Base-by-base conservation (phyloP, 2,113 vertebrate species). In the Calcarius ornatus region DNA sequence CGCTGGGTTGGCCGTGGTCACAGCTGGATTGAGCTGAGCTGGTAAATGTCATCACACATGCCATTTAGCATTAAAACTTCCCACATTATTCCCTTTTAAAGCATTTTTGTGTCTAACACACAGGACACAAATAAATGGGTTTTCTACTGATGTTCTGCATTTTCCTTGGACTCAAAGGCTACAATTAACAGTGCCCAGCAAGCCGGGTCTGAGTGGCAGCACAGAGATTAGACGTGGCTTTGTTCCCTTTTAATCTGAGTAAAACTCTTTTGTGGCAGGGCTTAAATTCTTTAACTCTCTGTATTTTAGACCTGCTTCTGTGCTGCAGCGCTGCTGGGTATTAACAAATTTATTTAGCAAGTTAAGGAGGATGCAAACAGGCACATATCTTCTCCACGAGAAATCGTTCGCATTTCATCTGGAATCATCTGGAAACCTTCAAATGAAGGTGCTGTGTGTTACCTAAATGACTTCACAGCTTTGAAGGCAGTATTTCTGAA, bases 41-140 rank as follows among this genome's bases (percentile, higher is more conserved):
- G 71, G 25, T 66, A 89, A 86, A 90, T 78, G 76, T 64, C 90
- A 87, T 92, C 92, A 71, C 53, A 13, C 76, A 73, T 95, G 85
- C 78, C 64, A 85, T 56, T 93, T 92, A 88, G 72, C 81, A 81
- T 86, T 76, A 79, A 53, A 84, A 85, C 27, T 57, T 69, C 48
- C 89, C 72, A 56, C 45, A 11, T 47, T 65, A 51, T 68, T 92
- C 35, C 31, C 53, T 92, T 83, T 78, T 66, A 11, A 86, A 81
- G 51, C 80, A 38, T 88, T 86, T 87, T 90, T 85, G 43, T 90
- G 28, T 72, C 19, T 65, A 80, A 33, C 43, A 57, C 57, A 7
- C 7, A 40, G 53, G 73, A 83, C 40, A 38, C 20, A 90, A 86
- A 90, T 59, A 85, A 86, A 56, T 57, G 51, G 9, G 14, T 73